Evolutionary conservation across 2,888 invertebrate genomes (phyloP), one percentile per base, ranked within the genome.

Genomic region (Prostheceraeus crozeri): DNA sequence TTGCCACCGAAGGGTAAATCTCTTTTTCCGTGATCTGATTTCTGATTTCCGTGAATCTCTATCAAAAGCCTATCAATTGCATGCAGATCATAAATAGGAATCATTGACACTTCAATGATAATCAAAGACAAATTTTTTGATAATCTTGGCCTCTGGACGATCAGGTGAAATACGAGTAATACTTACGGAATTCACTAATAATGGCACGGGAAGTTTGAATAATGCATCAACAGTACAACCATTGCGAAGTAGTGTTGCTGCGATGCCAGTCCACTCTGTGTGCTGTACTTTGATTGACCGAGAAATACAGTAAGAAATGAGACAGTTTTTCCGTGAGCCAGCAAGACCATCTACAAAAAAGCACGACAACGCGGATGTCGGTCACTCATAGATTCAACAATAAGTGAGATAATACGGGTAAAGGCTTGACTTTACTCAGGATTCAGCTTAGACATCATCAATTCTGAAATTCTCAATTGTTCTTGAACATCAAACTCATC

Each of bases 211-310:
- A n/a, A 67, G 16, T 45, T 57, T 60, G 10, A 65, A 59, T 14
- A 59, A 35, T 4, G 63, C 63, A 62, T 69, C 65, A 19, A 62
- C 65, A 25, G 68, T 68, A 36, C 63, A 53, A 19, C 66, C 65
- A 53, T 65, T 23, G 19, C 21, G n/a, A 11, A 79, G 62, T 28
- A 78, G 67, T n/a, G 73, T 77, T 3, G 77, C 75, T 28, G 77
- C 77, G 62, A 79, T 78, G 8, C 77, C 77, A 3, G 76, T 77
- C 33, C 72, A 76, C 6, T 76, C 75, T 23, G 77, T 63, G 10
- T 74, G 72, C 30, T 78, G 58, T 30, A 75, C 60, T 28, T 67
- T 69, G 45, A 77, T 45, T n/a, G n/a, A n/a, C n/a, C n/a, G n/a
- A n/a, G n/a, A n/a, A n/a, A n/a, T n/a, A n/a, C n/a, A 6, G 3